Conservation (phyloP, 1,140 invertebrate species). For the Megalonaias nervosa region DNA sequence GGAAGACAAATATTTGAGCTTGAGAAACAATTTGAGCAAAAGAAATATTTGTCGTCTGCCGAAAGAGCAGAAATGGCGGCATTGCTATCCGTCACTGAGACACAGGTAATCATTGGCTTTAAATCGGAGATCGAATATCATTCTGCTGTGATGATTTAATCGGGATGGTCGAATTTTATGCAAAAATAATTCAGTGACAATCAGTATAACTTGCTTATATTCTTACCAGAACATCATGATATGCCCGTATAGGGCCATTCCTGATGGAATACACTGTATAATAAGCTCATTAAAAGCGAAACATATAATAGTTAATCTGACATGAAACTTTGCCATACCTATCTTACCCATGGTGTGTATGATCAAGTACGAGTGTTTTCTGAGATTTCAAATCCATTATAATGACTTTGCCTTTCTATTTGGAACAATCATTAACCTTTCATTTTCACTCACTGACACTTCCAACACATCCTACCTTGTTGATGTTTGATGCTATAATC, state of each 20-base stretch:
- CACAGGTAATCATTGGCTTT: slow-evolving; percentile 80
- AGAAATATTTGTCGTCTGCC: slow-evolving; percentile 96
- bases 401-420: too few relatives aligned
- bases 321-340: too few relatives aligned
- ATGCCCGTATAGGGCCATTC: background rate
- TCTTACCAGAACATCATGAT: background rate
- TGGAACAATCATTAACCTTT: too few relatives aligned
- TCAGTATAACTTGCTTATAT: slow-evolving; percentile 8
- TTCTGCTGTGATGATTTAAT: background rate
- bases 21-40: slow-evolving; percentile 95
- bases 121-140: background rate
- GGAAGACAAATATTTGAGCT: slow-evolving; percentile 96
- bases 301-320: background rate
- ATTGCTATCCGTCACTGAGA: slow-evolving; percentile 93
- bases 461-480: too few relatives aligned
- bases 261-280: background rate
- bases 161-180: background rate
- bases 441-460: too few relatives aligned
- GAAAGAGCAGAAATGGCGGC: slow-evolving; percentile 95
- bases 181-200: background rate
- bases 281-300: slow-evolving; percentile 4
- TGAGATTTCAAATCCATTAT: too few relatives aligned
- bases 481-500: too few relatives aligned
- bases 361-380: too few relatives aligned
- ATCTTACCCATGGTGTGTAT: too few relatives aligned